These are phyloP conservation scores for Pipistrellus kuhlii DNA, from an alignment of 2,797 vertebrate species.

Conservation along the genomic window DNA sequence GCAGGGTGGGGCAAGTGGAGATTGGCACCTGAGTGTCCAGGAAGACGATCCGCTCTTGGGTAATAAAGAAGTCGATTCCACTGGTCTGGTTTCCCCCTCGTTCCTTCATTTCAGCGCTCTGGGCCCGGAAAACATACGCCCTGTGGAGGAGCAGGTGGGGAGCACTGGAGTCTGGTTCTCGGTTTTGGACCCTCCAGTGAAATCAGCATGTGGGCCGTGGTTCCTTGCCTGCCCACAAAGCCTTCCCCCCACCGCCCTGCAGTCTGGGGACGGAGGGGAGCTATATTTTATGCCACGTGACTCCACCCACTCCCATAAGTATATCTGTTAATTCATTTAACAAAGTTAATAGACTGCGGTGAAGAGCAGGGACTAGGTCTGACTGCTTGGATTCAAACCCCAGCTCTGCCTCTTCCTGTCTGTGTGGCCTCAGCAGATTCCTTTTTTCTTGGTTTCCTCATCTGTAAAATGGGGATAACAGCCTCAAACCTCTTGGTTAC, in stretches of 20 bases:
- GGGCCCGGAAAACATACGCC: constrained; percentile 93
- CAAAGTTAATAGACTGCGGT: not conserved
- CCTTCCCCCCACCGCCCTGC: not conserved
- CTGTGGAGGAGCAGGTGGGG: constrained; percentile 80
- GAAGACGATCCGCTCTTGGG: constrained; percentile 96
- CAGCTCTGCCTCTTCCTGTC: not conserved
- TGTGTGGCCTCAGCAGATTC: not conserved
- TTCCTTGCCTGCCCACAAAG: not conserved
- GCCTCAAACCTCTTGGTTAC: not conserved
- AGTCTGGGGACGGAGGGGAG: no score
- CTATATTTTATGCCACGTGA: not conserved
- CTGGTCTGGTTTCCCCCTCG: constrained; percentile 95
- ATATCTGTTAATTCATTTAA: not conserved
- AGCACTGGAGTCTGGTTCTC: fast-evolving
- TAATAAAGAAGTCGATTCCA: constrained; percentile 96
- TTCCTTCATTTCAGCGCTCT: constrained; percentile 95
- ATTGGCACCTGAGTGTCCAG: constrained; percentile 94
- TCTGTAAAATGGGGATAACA: not conserved
- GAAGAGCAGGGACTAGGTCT: not conserved
- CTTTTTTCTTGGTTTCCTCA: not conserved
- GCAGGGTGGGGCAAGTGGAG: fast-evolving
- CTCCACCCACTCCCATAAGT: not conserved
- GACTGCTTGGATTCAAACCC: not conserved
- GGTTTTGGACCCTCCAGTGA: fast-evolving
- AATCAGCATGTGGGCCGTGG: fast-evolving